Conservation (phyloP, 2,113 vertebrate species). For the Hemicordylus capensis region DNA sequence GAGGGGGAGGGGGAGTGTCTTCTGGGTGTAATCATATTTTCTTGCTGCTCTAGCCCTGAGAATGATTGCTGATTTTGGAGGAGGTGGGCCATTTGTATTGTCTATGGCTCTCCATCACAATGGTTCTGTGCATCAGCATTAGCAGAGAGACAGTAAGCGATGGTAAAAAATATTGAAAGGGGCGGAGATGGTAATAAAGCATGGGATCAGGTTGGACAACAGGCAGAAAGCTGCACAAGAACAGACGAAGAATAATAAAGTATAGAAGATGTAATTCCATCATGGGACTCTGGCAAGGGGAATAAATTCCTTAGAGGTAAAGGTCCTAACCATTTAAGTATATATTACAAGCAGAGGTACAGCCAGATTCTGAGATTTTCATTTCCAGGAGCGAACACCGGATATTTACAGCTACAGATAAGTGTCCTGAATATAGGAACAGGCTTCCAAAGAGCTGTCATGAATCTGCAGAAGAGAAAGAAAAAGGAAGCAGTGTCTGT, state of each 20-base stretch:
- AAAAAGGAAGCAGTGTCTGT: too few species aligned
- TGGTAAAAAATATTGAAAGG: background rate
- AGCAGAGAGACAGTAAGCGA: background rate
- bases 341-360: rapidly evolving
- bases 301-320: rapidly evolving
- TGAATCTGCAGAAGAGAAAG: background rate
- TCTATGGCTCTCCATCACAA: background rate
- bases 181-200: slow-evolving; percentile 3
- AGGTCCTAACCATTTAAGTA: rapidly evolving
- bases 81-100: background rate
- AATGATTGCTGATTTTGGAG: slow-evolving; percentile 17
- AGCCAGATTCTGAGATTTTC: background rate
- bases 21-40: background rate
- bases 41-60: background rate
- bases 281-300: rapidly evolving
- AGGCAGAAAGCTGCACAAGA: background rate
- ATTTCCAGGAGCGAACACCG: background rate
- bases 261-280: background rate
- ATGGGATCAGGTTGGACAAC: background rate
- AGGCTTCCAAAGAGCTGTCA: background rate
- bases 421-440: background rate
- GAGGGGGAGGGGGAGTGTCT: background rate
- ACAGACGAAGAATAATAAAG: rapidly evolving
- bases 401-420: background rate
- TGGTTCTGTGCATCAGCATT: background rate